Evolutionary conservation across 2,113 vertebrate species (phyloP), one percentile per base, ranked within the genome.

Genomic region (Peromyscus californicus): DNA sequence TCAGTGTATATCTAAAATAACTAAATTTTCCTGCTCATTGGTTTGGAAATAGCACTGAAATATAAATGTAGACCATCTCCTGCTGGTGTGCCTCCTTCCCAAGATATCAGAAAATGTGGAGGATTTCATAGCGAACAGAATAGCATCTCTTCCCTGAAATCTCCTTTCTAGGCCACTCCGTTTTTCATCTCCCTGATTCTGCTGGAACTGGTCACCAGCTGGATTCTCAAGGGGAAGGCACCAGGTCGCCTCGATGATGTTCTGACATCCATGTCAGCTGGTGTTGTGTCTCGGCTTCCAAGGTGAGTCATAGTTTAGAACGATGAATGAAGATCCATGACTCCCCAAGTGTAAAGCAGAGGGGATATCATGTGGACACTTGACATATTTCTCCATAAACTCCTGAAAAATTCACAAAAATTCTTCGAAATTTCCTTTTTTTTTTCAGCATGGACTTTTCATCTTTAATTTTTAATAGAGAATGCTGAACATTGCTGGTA

Each of bases 271-370:
- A 3, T 99, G 67, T 99, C 99, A 45, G 98, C 99, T 8, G 99
- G 99, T 10, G 98, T 99, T 96, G 91, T 99, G 84, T 99, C 99
- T 97, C 98, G 97, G 97, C 98, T 99, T 80, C 99, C 99, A 36
- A 82, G 98, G 99, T 99, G 98, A 99, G 99, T 99, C 85, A 79
- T 31, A 63, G 6, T 94, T 59, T 91, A 93, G 45, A 75, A 36
- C 0, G 15, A 13, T 61, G 42, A 74, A 45, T 16, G 19, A 80
- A 48, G 29, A 59, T 45, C 82, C 39, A 13, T 72, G 85, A 70
- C n/a, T 90, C 15, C 78, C 51, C 54, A 48, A 8, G 7, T 54
- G 13, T 22, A 29, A 82, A 11, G 39, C 3, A n/a, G 31, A 95
- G 72, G 0, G 3, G 75, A 85, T 33, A 42, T 16, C 45, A 4